Evolutionary conservation across 35 echinoderm and acorn worm genomes (phyloP), one percentile per base, ranked within the genome.

Genomic region (Diadema setosum): DNA sequence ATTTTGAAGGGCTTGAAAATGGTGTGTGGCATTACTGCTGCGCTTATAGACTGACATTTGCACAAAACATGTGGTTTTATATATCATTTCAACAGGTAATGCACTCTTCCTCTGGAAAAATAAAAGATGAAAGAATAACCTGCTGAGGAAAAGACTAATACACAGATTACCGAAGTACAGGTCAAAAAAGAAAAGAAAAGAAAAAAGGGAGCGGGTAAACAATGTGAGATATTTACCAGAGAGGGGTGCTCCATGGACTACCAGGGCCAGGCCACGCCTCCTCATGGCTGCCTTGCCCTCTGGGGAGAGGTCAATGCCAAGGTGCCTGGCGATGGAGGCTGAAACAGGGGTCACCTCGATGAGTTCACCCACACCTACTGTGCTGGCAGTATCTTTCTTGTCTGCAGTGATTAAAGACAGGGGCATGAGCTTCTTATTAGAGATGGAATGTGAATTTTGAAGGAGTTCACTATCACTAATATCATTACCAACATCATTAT

Each of bases 161-260:
- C 56, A 55, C 12, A 59, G 57, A n/a, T n/a, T n/a, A n/a, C n/a
- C n/a, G 2, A 60, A 55, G 14, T 55, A 21, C 49, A 55, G 14
- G 14, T 55, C 14, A 55, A 21, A 55, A 16, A 55, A 55, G 14
- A 2, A 0, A 12, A 16, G 12, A 55, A 55, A 1, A 12, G 21
- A 55, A 0, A 1, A 18, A 60, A 60, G 20, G 24, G 11, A 25
- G 37, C 17, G 25, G n/a, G n/a, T 11, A 6, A 27, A 67, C 18
- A 14, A 23, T 37, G 4, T 2, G 3, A 56, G 15, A 27, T 46
- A 23, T 82, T 86, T 89, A 98, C 96, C 96, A 17, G 96, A 92
- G n/a, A 99, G 45, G 14, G 96, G 96, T 45, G 96, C 92, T 43
- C 96, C 96, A 91, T 99, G 96, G 18, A 99, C 96, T 21, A 99